A percentile compares a stretch with the other conserved stretches of the same genome.
Evolutionary conservation across 2,797 vertebrate genomes (phyloP).

Genomic region (Ceyx erithaca): DNA sequence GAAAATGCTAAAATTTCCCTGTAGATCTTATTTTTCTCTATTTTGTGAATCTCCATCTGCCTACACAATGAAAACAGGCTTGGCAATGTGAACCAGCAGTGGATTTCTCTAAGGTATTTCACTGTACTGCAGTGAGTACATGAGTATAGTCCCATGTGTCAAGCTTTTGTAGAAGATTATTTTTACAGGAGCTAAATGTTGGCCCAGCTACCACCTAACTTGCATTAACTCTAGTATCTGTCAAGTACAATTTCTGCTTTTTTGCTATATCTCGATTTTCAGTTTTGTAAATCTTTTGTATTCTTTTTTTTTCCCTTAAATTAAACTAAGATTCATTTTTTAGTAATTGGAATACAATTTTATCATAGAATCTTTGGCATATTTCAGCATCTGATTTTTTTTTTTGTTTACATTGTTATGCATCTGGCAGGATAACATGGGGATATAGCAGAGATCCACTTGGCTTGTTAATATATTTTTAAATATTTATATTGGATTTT

Average conservation of each 20-base stretch:
- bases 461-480: background rate
- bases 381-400: background rate
- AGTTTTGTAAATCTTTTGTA: background rate
- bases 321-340: background rate
- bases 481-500: background rate
- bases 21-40: background rate
- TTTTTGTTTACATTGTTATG: background rate
- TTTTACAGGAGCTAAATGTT: background rate
- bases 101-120: background rate
- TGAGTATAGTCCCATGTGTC: background rate
- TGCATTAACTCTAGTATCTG: background rate
- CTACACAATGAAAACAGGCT: background rate
- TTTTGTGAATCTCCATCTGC: background rate
- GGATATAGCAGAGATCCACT: background rate
- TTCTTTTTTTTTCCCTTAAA: background rate
- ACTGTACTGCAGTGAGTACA: background rate
- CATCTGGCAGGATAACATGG: background rate
- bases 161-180: background rate
- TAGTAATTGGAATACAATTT: background rate
- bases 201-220: background rate
- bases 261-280: background rate
- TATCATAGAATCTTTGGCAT: background rate
- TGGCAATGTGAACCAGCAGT: background rate
- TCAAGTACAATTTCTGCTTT: background rate
- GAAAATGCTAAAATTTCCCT: background rate